These are phyloP conservation scores for Contarinia nasturtii DNA, from an alignment of 1,140 invertebrate species.

Conservation along the genomic window DNA sequence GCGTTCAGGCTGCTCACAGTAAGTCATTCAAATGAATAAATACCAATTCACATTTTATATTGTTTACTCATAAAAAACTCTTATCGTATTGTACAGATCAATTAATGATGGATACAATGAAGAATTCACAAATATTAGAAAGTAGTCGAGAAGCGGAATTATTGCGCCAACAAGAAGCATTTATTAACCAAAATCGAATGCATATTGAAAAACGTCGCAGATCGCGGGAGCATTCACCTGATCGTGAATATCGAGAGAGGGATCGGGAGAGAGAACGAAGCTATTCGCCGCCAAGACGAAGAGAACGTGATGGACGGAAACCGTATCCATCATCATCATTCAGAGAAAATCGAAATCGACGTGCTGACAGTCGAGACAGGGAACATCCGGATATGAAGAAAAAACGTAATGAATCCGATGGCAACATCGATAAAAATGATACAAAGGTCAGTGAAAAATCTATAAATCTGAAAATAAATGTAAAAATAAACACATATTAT, in stretches of 20 bases:
- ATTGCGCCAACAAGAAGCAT: constrained; percentile 22
- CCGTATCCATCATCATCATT: constrained; percentile 10
- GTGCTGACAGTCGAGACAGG: constrained; percentile 8
- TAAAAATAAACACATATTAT: constrained; percentile 7
- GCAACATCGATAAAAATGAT: not conserved
- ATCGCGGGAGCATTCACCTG: constrained; percentile 17
- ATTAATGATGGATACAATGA: constrained; percentile 19
- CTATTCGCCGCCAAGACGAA: constrained; percentile 17
- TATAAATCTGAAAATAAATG: constrained; percentile 5
- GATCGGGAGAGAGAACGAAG: constrained; percentile 19
- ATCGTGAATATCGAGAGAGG: constrained; percentile 11
- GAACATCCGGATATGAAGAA: constrained; percentile 2
- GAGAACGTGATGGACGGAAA: constrained; percentile 8
- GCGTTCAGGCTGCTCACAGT: constrained; percentile 22
- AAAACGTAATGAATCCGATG: too few relatives aligned
- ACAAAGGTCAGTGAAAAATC: not conserved
- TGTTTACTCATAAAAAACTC: not conserved
- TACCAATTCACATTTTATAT: not conserved
- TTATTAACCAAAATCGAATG: constrained; percentile 22
- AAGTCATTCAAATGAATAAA: not conserved
- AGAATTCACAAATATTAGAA: constrained; percentile 14
- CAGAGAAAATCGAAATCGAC: constrained; percentile 9
- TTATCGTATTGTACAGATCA: constrained; percentile 7
- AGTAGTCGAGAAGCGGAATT: constrained; percentile 16
- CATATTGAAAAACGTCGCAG: constrained; percentile 21